phyloP scores from a whole-genome alignment of 1,140 invertebrate species.

The Meloidogyne hapla region DNA sequence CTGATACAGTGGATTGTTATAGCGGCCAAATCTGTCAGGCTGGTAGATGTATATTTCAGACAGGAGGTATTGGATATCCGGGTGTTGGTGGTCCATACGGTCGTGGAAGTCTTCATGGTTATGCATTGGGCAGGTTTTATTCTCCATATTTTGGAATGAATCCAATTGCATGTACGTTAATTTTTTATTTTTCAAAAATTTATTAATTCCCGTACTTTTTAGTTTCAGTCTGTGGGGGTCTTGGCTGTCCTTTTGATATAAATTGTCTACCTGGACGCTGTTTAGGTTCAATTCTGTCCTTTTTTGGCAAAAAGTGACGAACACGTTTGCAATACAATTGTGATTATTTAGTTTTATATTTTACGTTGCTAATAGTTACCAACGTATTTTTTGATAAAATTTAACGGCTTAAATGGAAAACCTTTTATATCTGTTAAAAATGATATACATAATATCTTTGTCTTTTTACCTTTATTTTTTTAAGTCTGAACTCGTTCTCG shows the following conservation, averaged over 20 bases:
- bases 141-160: neutral
- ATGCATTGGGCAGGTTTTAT: neutral
- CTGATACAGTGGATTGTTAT: slow-evolving; percentile 54
- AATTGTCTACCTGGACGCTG: neutral
- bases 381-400: no score
- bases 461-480: no score
- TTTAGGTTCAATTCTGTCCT: neutral
- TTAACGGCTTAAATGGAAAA: no score
- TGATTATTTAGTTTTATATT: no score
- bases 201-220: neutral
- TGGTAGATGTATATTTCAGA: slow-evolving; percentile 48
- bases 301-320: neutral
- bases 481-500: no score
- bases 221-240: neutral
- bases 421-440: no score
- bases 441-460: no score
- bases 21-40: slow-evolving; percentile 52
- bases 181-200: neutral
- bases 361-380: no score
- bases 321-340: no score
- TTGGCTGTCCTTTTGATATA: neutral
- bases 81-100: slow-evolving; percentile 21
- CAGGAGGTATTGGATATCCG: slow-evolving; percentile 27
- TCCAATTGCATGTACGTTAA: neutral
- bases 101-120: slow-evolving; percentile 9